Conservation (phyloP, 2,797 vertebrate genomes). For the Hipposideros larvatus region DNA sequence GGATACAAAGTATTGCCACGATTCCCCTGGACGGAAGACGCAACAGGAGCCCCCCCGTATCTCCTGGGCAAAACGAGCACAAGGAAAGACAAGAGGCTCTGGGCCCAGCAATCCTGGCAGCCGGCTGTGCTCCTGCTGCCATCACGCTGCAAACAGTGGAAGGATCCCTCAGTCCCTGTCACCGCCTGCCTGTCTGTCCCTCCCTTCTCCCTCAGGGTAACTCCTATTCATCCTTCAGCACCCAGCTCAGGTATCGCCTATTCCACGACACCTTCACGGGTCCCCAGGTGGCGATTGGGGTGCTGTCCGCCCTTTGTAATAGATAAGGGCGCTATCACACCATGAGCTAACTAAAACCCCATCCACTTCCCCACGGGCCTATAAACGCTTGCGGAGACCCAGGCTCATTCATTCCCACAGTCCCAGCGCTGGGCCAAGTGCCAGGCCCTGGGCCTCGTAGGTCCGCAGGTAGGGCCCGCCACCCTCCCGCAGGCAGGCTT, state of each 20-base stretch:
- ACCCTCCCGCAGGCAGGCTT: rapidly evolving
- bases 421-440: background rate
- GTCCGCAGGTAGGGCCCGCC: rapidly evolving
- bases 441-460: background rate
- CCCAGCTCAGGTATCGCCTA: background rate
- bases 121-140: background rate
- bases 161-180: rapidly evolving
- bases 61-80: too few relatives aligned
- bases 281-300: rapidly evolving
- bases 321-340: background rate
- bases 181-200: rapidly evolving
- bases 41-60: too few relatives aligned
- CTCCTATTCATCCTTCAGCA: background rate
- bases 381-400: background rate
- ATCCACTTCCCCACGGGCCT: background rate
- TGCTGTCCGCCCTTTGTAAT: background rate
- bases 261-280: background rate
- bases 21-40: background rate
- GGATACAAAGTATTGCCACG: rapidly evolving
- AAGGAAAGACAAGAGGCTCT: background rate
- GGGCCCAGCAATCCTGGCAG: background rate
- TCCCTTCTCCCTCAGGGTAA: background rate
- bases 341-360: background rate
- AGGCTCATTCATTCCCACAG: too few relatives aligned
- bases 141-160: rapidly evolving